Conservation (phyloP, 2,797 vertebrate species). For the Potorous gilbertii region DNA sequence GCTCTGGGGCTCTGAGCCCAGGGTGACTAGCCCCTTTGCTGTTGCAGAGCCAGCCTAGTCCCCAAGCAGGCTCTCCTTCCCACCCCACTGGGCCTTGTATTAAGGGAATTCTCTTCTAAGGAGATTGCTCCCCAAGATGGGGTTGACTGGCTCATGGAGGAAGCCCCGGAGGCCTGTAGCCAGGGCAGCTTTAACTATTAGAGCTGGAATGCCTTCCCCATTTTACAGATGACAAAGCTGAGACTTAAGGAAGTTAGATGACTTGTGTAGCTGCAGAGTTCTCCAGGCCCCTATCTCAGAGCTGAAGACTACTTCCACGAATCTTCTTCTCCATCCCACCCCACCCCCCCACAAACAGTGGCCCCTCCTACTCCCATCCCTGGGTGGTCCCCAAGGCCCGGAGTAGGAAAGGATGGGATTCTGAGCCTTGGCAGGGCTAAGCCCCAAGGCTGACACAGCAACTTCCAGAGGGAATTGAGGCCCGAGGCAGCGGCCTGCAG, state of each 20-base stretch:
- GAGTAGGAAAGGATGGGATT: not conserved
- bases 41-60: not conserved
- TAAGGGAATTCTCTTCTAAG: not conserved
- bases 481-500: not conserved
- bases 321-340: not conserved
- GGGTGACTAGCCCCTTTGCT: too few relatives aligned
- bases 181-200: not conserved
- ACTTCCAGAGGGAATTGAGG: not conserved
- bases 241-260: not conserved
- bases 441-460: not conserved
- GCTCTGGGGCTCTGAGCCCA: not conserved
- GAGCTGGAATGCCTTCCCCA: not conserved
- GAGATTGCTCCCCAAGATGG: not conserved
- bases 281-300: not conserved
- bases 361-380: not conserved
- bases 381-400: not conserved
- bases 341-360: not conserved
- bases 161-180: not conserved
- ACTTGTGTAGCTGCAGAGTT: not conserved
- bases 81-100: not conserved
- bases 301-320: not conserved
- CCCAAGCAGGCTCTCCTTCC: not conserved
- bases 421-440: not conserved
- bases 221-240: not conserved
- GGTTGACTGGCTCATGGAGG: not conserved